phyloP scores from a whole-genome alignment of 2,888 invertebrate genomes.

The Torymus aiolomorphi region DNA sequence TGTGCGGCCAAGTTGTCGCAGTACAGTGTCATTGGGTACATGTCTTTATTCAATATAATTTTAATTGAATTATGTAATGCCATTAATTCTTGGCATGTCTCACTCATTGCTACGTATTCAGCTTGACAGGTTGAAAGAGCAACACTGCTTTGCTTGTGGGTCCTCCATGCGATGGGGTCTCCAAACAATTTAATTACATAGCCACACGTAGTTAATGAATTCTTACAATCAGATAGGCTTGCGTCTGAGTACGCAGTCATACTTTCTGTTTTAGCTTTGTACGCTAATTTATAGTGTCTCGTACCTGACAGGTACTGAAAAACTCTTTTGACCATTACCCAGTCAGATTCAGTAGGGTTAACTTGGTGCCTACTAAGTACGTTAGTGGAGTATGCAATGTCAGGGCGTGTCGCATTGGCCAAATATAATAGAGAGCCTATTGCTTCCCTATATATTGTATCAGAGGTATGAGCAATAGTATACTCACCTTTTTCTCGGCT shows the following conservation, averaged over 20 bases:
- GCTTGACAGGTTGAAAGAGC: constrained; percentile 51
- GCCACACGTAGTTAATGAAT: constrained; percentile 41
- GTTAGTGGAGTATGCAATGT: constrained; percentile 36
- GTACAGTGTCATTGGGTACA: background rate
- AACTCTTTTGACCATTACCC: constrained; percentile 21
- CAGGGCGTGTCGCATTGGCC: constrained; percentile 47
- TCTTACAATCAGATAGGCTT: constrained; percentile 35
- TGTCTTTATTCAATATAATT: background rate
- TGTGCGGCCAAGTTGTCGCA: constrained; percentile 25
- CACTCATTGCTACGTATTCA: constrained; percentile 12
- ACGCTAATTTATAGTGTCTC: too few relatives aligned
- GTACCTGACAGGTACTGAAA: too few relatives aligned
- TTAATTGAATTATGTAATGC: constrained; percentile 45
- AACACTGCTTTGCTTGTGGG: constrained; percentile 40
- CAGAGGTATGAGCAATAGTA: background rate
- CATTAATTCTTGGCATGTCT: constrained; percentile 5
- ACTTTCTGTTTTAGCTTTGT: too few relatives aligned
- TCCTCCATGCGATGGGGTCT: constrained; percentile 31
- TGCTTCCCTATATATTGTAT: constrained; percentile 15
- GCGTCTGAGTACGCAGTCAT: too few relatives aligned
- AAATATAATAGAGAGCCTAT: constrained; percentile 56
- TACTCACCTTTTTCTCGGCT: background rate
- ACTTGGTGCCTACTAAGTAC: constrained; percentile 49
- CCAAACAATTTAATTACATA: constrained; percentile 2
- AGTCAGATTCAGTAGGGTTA: constrained; percentile 37